Base-by-base conservation (phyloP, 2,797 vertebrate genomes). In the Platalea minor region DNA sequence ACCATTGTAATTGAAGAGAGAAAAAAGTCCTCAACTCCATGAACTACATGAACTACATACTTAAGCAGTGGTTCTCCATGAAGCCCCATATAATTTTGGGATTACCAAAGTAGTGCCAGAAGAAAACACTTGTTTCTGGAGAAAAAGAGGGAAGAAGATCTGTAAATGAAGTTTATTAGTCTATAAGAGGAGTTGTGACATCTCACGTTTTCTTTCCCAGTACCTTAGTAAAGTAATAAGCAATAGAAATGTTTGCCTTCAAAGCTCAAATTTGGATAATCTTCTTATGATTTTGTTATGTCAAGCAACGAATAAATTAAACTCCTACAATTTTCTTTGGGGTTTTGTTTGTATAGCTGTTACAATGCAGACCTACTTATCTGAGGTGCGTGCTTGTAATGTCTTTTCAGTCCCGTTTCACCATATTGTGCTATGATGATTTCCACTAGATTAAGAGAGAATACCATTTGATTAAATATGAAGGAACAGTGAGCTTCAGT, bases 321-420 rank as follows among this genome's bases (percentile, higher is more conserved):
- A 54, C 92, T 97, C 84, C 92, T 94, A 94, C 77, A 93, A 79
- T 72, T 89, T 95, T 97, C 76, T 94, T 64, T 17, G 18, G 33
- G 3, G 68, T 90, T 95, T 96, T 96, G 92, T 95, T 91, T 84
- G 95, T 93, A 89, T 17, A 28, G 1, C 1, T 28, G 33, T 81
- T 39, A 59, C 45, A 74, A 81, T 21, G 51, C 37, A 80, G 53
- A 59, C 45, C 39, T 39, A 46, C 37, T 70, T 70, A 48, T 41
- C 39, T 68, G 39, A 29, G 14, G 20, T 21, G 9, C 41, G 35
- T 5, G 20, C 41, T 18, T 54, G 54, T 21, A 60, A 54, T 29
- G 16, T 61, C 54, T 67, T 67, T n/a, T n/a, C 69, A 68, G 29
- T 17, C 29, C n/a, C 29, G 31, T 41, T 81, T 82, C 63, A 89